These are phyloP conservation scores for Gibbula magus DNA, from an alignment of 2,888 invertebrate genomes.

Conservation along the genomic window DNA sequence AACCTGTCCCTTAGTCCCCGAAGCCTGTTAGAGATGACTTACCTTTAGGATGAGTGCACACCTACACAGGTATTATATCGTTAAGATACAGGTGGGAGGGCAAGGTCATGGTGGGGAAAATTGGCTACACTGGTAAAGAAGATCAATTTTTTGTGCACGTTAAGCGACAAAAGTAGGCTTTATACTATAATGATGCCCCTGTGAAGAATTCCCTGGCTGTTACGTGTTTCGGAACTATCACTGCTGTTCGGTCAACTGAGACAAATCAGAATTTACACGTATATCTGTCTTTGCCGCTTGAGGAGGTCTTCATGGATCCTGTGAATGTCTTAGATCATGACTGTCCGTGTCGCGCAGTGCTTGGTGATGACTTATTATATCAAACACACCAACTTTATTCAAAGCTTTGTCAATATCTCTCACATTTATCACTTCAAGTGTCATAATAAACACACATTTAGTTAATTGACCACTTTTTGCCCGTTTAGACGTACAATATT, in stretches of 20 bases:
- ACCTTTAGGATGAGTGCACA: constrained; percentile 4
- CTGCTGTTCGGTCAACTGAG: neutral
- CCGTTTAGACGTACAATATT: neutral
- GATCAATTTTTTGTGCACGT: constrained; percentile 20
- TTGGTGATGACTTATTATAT: neutral
- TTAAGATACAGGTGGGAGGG: constrained; percentile 5
- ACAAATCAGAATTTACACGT: constrained; percentile 21
- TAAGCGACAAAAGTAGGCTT: constrained; percentile 19
- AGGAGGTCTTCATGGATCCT: neutral
- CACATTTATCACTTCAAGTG: neutral
- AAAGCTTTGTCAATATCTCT: neutral
- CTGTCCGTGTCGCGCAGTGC: constrained; percentile 1
- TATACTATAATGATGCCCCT: neutral
- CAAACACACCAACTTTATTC: neutral
- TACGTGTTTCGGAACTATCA: neutral
- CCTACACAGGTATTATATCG: constrained; percentile 16
- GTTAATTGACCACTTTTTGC: neutral
- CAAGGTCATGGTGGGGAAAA: constrained; percentile 14
- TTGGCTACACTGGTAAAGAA: constrained; percentile 2
- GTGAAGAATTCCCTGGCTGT: neutral
- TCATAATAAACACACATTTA: constrained; percentile 12
- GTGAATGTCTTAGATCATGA: neutral
- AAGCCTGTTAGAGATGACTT: neutral
- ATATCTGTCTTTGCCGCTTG: constrained; percentile 16
- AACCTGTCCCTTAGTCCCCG: neutral